A percentile compares a stretch with the other conserved stretches of the same genome.
phyloP scores from a whole-genome alignment of 2,888 invertebrate genomes.

The Cepaea hortensis region DNA sequence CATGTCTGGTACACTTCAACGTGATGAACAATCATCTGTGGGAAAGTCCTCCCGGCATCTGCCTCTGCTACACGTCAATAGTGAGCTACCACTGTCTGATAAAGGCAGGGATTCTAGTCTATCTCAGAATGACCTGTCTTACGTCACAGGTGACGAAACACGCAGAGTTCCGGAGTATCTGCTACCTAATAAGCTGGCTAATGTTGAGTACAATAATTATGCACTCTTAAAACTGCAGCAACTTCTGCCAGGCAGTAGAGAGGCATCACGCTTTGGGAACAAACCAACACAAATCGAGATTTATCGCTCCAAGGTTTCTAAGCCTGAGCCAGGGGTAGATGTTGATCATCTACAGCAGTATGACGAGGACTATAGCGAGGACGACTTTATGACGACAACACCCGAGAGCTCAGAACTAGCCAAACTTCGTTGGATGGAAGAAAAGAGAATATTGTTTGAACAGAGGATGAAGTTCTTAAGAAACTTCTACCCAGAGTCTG shows the following conservation, averaged over 20 bases:
- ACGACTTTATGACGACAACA: not conserved
- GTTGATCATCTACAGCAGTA: not conserved
- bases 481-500: conserved; percentile 18
- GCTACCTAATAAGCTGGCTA: not conserved
- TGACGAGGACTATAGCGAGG: not conserved
- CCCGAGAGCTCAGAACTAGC: conserved; percentile 27
- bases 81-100: not conserved
- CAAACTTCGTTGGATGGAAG: conserved; percentile 43
- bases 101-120: no score
- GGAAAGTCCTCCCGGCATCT: not conserved
- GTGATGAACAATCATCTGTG: not conserved
- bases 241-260: no score
- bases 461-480: conserved; percentile 15
- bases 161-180: not conserved
- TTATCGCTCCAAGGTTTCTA: conserved; percentile 5
- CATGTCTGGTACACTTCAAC: not conserved
- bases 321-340: not conserved
- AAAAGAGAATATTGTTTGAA: conserved; percentile 33
- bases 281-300: conserved; percentile 2
- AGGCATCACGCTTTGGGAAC: not conserved
- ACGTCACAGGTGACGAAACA: not conserved
- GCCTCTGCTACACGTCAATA: not conserved
- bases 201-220: not conserved
- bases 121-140: no score
- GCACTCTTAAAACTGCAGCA: not conserved